Conservation (phyloP, 2,888 invertebrate species). For the Agrotis ipsilon region DNA sequence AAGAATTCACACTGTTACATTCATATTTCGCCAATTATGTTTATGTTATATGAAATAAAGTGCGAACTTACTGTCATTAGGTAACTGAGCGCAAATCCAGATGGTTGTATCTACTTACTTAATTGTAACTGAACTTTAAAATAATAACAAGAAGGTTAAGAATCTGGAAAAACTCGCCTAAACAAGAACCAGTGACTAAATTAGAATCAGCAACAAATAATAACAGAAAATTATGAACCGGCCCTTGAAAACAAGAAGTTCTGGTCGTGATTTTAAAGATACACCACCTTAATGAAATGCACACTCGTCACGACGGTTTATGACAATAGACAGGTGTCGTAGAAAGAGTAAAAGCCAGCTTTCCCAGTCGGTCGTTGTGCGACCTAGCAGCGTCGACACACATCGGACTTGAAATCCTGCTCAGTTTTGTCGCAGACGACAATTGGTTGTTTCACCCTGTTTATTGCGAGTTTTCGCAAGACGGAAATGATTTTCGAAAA, state of each 20-base stretch:
- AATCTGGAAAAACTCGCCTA: not conserved
- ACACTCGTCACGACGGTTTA: slow-evolving; percentile 62
- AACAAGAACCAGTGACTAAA: not conserved
- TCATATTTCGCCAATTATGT: not conserved
- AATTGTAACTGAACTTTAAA: not conserved
- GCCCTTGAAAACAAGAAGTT: slow-evolving; percentile 30
- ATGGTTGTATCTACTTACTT: not conserved
- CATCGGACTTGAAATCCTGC: slow-evolving; percentile 86
- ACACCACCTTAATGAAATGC: slow-evolving; percentile 55
- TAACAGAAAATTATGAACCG: slow-evolving; percentile 34
- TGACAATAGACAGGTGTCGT: slow-evolving; percentile 71
- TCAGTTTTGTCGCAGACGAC: slow-evolving; percentile 68
- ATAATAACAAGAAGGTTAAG: not conserved
- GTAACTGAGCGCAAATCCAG: not conserved
- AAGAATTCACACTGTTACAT: too few species aligned
- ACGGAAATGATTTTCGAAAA: slow-evolving; percentile 1
- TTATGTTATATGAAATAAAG: not conserved
- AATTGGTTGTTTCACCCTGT: slow-evolving; percentile 62
- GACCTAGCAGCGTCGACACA: slow-evolving; percentile 87
- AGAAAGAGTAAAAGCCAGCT: slow-evolving; percentile 85
- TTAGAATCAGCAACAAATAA: slow-evolving; percentile 10
- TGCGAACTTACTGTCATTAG: too few species aligned
- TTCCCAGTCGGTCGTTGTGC: slow-evolving; percentile 82
- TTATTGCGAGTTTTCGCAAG: slow-evolving; percentile 5
- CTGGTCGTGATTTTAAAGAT: slow-evolving; percentile 30